A percentile compares a stretch with the other conserved stretches of the same genome.
Evolutionary conservation across 2,888 invertebrate genomes (phyloP).

Genomic region (Drosophila acutilabella): DNA sequence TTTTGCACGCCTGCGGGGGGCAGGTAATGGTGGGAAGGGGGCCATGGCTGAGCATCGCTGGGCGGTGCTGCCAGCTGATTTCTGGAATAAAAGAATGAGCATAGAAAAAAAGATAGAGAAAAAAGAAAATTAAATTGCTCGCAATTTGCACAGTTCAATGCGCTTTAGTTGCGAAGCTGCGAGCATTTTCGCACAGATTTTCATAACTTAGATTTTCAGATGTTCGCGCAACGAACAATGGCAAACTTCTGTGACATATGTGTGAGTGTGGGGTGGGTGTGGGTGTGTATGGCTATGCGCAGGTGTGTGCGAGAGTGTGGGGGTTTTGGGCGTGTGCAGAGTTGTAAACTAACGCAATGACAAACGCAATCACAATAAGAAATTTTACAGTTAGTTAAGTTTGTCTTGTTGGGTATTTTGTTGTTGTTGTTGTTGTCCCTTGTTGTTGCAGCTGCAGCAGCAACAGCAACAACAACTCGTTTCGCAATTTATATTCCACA

Average conservation of each 20-base stretch:
- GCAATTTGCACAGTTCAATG: slow-evolving; percentile 82
- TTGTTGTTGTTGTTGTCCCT: slow-evolving; percentile 21
- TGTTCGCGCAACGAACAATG: slow-evolving; percentile 57
- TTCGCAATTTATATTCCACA: slow-evolving; percentile 58
- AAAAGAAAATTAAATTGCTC: slow-evolving; percentile 76
- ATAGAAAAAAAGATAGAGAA: slow-evolving; percentile 26
- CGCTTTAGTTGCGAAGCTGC: slow-evolving; percentile 69
- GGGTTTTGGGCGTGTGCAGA: slow-evolving; percentile 54
- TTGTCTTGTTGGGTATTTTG: slow-evolving; percentile 67
- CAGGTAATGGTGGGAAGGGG: slow-evolving; percentile 7
- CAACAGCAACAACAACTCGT: slow-evolving; percentile 24
- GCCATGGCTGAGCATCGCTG: not conserved
- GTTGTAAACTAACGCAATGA: slow-evolving; percentile 81
- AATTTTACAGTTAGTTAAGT: slow-evolving; percentile 81
- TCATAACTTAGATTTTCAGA: slow-evolving; percentile 73
- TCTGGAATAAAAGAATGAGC: slow-evolving; percentile 46
- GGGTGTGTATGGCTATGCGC: slow-evolving; percentile 37
- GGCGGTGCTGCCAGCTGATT: slow-evolving; percentile 58
- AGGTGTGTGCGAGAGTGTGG: not conserved
- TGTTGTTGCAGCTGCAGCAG: slow-evolving; percentile 20
- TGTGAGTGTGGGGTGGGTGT: slow-evolving; percentile 16
- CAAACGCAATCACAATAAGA: slow-evolving; percentile 81
- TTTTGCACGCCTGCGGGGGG: slow-evolving; percentile 48
- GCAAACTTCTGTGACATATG: slow-evolving; percentile 56
- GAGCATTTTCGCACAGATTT: slow-evolving; percentile 75